Evolutionary conservation across 2,113 vertebrate species (phyloP), one percentile per base, ranked within the genome.

Genomic region (Chlamydotis undulata): DNA sequence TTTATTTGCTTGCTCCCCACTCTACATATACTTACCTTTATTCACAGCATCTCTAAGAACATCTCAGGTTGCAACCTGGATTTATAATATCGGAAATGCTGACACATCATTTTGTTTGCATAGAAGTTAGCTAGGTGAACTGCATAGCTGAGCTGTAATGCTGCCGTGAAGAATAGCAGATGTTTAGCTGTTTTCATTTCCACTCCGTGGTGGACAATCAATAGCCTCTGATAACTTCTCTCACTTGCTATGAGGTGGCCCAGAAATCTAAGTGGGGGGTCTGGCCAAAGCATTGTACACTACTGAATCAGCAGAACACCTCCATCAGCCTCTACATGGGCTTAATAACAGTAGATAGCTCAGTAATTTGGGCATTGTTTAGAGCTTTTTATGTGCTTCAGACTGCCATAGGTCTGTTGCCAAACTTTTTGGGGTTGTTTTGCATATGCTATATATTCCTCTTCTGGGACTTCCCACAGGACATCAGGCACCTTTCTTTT

Each of bases 131-230:
- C 87, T 67, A 73, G 83, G 79, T 96, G 89, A 75, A 37, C 43
- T 83, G 87, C 79, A 65, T 47, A n/a, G 57, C 6, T 63, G 91
- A 75, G 22, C 78, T 87, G 57, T 79, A 92, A 85, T 8, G 19
- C 39, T 95, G 78, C 88, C 10, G 6, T 78, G 94, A 95, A 92
- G 95, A 94, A 79, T 16, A 97, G 95, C 96, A 96, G 97, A 97
- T 97, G 88, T 96, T 96, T 82, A 94, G 57, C 17, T 89, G 63
- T 91, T 97, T 67, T 81, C 11, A 56, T 97, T 97, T 95, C 87
- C 50, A 60, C 37, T 94, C 88, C 87, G 75, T 3, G 6, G 68
- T 52, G 93, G 86, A 95, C 93, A 92, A 94, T 94, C 93, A 61
- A 14, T 63, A 70, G 65, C 6, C 75, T 73, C 47, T 92, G 95